Evolutionary conservation across 2,888 invertebrate genomes (phyloP).

Genomic region (Dastarcus helophoroides): DNA sequence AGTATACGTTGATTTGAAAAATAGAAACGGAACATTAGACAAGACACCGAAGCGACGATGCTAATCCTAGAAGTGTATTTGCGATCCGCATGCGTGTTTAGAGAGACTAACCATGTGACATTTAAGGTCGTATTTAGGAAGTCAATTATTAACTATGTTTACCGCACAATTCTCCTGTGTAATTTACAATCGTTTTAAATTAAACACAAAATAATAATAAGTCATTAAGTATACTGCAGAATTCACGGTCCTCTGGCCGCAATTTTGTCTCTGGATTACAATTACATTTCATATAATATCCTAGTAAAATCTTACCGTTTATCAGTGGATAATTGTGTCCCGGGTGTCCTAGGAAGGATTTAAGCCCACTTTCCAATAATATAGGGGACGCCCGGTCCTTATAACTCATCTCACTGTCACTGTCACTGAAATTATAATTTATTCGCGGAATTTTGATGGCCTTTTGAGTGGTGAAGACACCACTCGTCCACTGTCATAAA

Average conservation of each 20-base stretch:
- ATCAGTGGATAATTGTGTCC: slow-evolving; percentile 69
- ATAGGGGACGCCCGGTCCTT: slow-evolving; percentile 77
- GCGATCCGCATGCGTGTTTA: slow-evolving; percentile 8
- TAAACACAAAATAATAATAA: no score
- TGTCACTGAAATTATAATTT: slow-evolving; percentile 36
- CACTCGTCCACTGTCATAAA: slow-evolving; percentile 20
- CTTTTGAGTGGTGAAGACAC: slow-evolving; percentile 19
- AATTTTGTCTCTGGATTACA: no score
- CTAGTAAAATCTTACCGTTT: slow-evolving; percentile 49
- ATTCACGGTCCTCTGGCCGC: no score
- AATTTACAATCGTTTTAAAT: no score
- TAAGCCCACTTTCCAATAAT: slow-evolving; percentile 77
- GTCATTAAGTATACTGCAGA: no score
- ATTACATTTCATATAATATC: no score
- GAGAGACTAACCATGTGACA: slow-evolving; percentile 12
- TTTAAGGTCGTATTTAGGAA: slow-evolving; percentile 13
- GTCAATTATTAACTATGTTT: slow-evolving; percentile 12
- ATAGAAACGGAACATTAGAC: no score
- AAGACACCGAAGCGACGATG: no score
- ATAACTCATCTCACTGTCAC: slow-evolving; percentile 71
- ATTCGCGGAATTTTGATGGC: slow-evolving; percentile 38
- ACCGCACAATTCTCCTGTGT: no score
- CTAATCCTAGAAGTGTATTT: no score
- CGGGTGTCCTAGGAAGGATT: slow-evolving; percentile 75
- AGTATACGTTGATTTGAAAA: no score